Percentiles rank a stretch among this genome's conserved stretches.
Evolutionary conservation across 1,140 invertebrate genomes (phyloP).

Genomic region (Caenorhabditis briggsae): DNA sequence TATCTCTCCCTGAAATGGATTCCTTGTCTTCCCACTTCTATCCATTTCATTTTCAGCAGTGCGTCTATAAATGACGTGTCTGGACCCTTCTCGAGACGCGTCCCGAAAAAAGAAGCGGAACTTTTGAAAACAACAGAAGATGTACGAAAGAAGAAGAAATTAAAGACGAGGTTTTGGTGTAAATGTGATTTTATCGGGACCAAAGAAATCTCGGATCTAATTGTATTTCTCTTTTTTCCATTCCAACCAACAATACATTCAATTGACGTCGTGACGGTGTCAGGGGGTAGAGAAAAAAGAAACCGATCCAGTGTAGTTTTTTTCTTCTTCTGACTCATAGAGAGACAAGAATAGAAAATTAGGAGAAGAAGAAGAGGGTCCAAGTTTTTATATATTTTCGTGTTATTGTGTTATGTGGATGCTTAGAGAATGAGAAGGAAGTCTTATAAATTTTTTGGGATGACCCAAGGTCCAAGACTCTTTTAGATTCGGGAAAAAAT

Average conservation of each 20-base stretch:
- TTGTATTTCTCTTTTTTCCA: neutral
- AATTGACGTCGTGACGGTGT: constrained; percentile 6
- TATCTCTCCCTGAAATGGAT: neutral
- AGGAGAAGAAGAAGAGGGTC: neutral
- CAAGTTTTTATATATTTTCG: neutral
- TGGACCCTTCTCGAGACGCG: neutral
- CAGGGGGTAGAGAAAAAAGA: neutral
- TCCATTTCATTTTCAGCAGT: constrained; percentile 1
- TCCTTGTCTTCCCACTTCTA: neutral
- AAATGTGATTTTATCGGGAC: neutral
- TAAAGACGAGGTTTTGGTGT: neutral
- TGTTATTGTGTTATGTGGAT: neutral
- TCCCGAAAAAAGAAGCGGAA: neutral
- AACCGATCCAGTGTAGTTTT: neutral
- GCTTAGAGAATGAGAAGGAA: neutral
- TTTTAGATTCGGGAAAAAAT: too few species aligned
- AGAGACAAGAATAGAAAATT: constrained; percentile 33
- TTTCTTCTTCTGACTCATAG: constrained; percentile 16
- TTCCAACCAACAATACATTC: neutral
- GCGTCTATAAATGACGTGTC: neutral
- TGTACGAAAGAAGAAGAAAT: neutral
- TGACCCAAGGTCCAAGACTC: neutral
- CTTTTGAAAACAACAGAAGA: neutral
- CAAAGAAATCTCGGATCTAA: neutral
- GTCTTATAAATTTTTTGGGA: neutral